Conservation (phyloP, 2,113 vertebrate genomes). For the Mesoclemmys tuberculata region DNA sequence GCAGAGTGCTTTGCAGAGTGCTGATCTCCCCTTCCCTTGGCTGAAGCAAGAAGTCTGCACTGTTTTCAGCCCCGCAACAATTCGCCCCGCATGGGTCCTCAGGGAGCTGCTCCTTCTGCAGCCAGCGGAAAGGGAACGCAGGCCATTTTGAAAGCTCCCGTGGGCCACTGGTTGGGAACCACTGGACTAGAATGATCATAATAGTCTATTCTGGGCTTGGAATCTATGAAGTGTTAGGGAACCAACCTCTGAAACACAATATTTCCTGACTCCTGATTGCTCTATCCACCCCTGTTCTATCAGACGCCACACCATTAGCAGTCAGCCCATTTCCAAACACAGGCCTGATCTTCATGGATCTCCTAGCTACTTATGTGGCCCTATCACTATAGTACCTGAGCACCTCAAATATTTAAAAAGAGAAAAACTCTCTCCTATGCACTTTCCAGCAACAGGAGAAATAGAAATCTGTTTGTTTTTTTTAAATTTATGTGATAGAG, state of each 20-base stretch:
- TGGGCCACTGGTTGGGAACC: too few species aligned
- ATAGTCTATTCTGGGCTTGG: not conserved
- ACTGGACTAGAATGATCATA: not conserved
- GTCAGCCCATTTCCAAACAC: not conserved
- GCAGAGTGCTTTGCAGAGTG: too few species aligned
- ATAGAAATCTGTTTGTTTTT: not conserved
- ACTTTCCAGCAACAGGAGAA: not conserved
- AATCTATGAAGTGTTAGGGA: not conserved
- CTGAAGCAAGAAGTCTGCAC: too few species aligned
- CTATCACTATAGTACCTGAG: not conserved
- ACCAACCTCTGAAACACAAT: not conserved
- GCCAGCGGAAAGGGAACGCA: too few species aligned
- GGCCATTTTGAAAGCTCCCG: too few species aligned
- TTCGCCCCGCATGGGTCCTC: too few species aligned
- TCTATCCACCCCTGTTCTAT: not conserved
- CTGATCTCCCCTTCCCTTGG: too few species aligned
- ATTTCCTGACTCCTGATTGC: not conserved
- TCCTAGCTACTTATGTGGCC: not conserved
- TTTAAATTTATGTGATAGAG: not conserved
- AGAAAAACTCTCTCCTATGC: not conserved
- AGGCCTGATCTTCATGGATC: not conserved
- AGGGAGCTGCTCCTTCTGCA: too few species aligned
- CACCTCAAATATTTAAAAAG: not conserved
- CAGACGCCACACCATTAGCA: not conserved
- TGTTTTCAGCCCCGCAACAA: too few species aligned